phyloP scores from a whole-genome alignment of 2,113 vertebrate genomes.

The Crypturellus undulatus region DNA sequence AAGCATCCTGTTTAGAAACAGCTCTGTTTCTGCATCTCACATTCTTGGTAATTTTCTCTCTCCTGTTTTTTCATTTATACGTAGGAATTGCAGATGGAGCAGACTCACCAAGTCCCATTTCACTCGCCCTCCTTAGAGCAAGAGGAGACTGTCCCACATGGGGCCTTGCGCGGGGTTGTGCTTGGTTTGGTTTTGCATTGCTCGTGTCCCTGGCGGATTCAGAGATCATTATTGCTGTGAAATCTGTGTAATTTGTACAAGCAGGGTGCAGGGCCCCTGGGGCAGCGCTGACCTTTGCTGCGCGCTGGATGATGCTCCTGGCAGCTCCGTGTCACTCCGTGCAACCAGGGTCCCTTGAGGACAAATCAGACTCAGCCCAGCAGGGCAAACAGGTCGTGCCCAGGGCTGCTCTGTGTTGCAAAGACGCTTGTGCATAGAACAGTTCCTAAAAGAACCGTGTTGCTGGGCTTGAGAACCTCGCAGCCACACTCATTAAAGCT shows the following conservation, averaged over 20 bases:
- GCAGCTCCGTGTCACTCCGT: rapidly evolving
- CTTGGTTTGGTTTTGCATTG: neutral
- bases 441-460: neutral
- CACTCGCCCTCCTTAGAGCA: neutral
- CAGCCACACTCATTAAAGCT: rapidly evolving
- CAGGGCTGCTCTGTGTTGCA: neutral
- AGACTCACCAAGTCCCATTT: neutral
- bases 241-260: neutral
- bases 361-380: neutral
- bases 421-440: neutral
- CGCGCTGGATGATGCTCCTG: neutral
- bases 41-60: slow-evolving; percentile 35
- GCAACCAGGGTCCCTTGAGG: neutral
- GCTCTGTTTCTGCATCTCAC: slow-evolving; percentile 47
- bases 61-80: neutral
- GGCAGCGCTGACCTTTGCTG: neutral
- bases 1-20: slow-evolving; percentile 69
- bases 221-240: rapidly evolving
- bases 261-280: neutral
- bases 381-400: neutral
- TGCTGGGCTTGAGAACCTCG: neutral
- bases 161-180: neutral
- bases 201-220: rapidly evolving
- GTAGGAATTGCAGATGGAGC: slow-evolving; percentile 19
- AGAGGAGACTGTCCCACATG: neutral